Base-by-base conservation (phyloP, 2,888 invertebrate species). In the Pristionchus exspectatus region DNA sequence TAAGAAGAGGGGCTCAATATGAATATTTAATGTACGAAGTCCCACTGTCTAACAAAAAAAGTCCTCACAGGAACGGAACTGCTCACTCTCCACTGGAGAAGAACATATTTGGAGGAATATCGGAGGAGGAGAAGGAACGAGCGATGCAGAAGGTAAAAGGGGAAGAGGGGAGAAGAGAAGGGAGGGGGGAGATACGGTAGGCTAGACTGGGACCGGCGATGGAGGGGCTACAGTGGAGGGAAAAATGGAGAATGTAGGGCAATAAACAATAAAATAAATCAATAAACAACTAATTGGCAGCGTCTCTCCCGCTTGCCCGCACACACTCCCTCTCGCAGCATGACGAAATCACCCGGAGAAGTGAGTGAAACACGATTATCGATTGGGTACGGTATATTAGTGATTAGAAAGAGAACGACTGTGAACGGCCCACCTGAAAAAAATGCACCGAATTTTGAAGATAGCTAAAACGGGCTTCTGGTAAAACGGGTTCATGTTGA, bases 51-150 rank as follows among this genome's bases (percentile, higher is more conserved):
- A 18, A 21, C 9, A 21, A 12, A 59, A 77, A 44, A 9, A 9
- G 33, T 30, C 18, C 1, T 59, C 18, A 30, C 77, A 77, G 77
- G 77, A 77, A 77, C 24, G 44, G 44, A 2, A 77, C 77, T 21
- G 50, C n/a, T 4, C 44, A 77, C 77, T 77, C 77, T 44, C 77
- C 77, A n/a, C n/a, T 77, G 18, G 84, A 84, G 59, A 84, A 59
- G 30, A 54, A 84, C 84, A 54, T 56, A 30, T 56, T 84, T 59
- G 84, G 84, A 54, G 84, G 84, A 30, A 84, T 84, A 12, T 54
- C 56, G 10, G 54, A 59, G 59, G 59, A 84, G 59, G 84, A 59
- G 84, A 84, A 56, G 56, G 44, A 59, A 21, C n/a, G 84, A 27
- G 54, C 84, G 9, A 84, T 84, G 18, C 56, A 84, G 84, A 84